phyloP scores from a whole-genome alignment of 2,888 invertebrate genomes.

The Synergus laeviventris region DNA sequence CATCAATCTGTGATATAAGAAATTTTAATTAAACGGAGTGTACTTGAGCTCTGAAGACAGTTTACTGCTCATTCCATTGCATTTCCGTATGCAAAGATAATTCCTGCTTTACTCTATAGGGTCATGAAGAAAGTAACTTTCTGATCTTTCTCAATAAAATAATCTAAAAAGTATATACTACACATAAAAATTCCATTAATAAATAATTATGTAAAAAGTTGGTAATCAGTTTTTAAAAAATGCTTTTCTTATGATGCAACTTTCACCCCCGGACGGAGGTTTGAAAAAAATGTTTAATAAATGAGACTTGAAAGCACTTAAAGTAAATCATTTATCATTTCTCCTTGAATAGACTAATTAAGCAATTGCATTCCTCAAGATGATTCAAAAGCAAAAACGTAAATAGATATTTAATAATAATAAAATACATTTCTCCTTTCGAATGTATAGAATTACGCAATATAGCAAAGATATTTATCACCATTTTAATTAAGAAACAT shows the following conservation, averaged over 20 bases:
- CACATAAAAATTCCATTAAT: not conserved
- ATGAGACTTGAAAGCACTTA: not conserved
- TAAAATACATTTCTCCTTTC: not conserved
- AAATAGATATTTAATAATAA: not conserved
- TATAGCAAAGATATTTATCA: not conserved
- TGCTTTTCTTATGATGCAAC: too few relatives aligned
- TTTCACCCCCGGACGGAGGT: too few relatives aligned
- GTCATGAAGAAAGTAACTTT: not conserved
- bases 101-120: constrained; percentile 2
- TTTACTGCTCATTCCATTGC: not conserved
- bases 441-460: not conserved
- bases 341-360: not conserved
- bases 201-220: not conserved
- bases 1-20: not conserved
- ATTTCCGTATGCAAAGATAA: not conserved
- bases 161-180: not conserved
- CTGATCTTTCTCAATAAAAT: not conserved
- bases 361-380: not conserved
- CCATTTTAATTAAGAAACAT: not conserved
- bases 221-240: too few relatives aligned
- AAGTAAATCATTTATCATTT: not conserved
- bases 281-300: not conserved
- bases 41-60: not conserved
- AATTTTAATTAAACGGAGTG: not conserved
- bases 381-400: not conserved